Evolutionary conservation across 2,888 invertebrate species (phyloP).

Genomic region (Drosophila flavopinicola): DNA sequence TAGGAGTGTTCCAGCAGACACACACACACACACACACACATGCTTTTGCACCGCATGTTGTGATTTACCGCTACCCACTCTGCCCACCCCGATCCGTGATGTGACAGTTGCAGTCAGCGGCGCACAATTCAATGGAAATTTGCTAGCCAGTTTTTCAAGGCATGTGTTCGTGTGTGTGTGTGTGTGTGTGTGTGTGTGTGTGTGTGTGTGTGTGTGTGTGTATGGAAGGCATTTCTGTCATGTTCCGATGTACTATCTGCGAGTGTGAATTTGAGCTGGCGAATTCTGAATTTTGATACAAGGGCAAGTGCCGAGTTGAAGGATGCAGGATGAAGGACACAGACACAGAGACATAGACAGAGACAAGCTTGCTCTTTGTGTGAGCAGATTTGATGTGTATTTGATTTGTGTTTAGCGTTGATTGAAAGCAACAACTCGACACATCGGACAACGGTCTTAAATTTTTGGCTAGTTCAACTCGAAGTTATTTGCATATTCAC

Average conservation of each 20-base stretch:
- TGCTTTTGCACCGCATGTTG: constrained; percentile 62
- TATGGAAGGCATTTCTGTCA: constrained; percentile 21
- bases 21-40: constrained; percentile 14
- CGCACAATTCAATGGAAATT: constrained; percentile 36
- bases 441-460: constrained; percentile 27
- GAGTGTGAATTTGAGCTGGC: constrained; percentile 47
- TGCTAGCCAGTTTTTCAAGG: constrained; percentile 14
- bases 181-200: no score
- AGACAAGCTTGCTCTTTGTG: constrained; percentile 18
- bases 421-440: constrained; percentile 38
- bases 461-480: constrained; percentile 28
- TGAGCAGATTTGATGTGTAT: constrained; percentile 44
- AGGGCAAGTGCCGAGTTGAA: constrained; percentile 11
- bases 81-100: constrained; percentile 3
- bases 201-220: no score
- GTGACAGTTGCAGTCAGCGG: constrained; percentile 60
- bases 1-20: constrained; percentile 66
- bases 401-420: constrained; percentile 59
- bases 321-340: background rate
- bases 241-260: constrained; percentile 14
- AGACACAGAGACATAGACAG: background rate
- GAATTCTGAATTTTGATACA: constrained; percentile 57
- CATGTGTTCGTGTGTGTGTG: constrained; percentile 20
- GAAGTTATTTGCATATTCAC: constrained; percentile 50
- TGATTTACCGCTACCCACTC: constrained; percentile 55